Evolutionary conservation across 2,797 vertebrate species (phyloP), one percentile per base, ranked within the genome.

Genomic region (Kryptolebias ocellatus): DNA sequence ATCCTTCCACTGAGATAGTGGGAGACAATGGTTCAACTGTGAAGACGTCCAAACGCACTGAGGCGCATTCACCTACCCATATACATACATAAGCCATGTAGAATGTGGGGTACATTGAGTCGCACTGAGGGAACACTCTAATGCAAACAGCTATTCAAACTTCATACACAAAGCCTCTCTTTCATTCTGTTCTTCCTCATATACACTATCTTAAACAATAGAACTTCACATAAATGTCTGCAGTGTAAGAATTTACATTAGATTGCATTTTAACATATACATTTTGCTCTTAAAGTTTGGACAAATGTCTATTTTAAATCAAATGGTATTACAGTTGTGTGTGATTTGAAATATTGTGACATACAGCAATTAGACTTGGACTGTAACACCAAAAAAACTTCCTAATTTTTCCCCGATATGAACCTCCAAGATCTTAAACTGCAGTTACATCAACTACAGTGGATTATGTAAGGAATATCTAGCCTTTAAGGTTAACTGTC

Each of bases 1-100:
- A 47, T 68, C 31, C 31, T 34, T 34, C 31, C 31, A 34, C 31
- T 34, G 7, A 34, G 39, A 64, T 17, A 55, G 79, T 70, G 70
- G 78, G 79, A 86, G 70, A 91, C 90, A 90, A 89, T 87, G 72
- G 79, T 44, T 77, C 63, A 31, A 83, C 85, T 90, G 87, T 90
- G 79, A 68, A 59, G 70, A 52, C 72, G 81, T 72, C 79, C 46
- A 70, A 66, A 73, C 71, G 79, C 70, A 62, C 31, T 45, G 69
- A 58, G 78, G 71, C 80, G 70, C 79, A 51, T 83, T 87, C 84
- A 87, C 83, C 64, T 67, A 64, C 63, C 64, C 71, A 67, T 66
- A 72, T 83, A 75, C 80, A 85, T 79, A 72, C 80, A 85, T 80
- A 74, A 85, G 75, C 81, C 83, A 82, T 86, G 66, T 85, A 78